phyloP scores from a whole-genome alignment of 2,797 vertebrate genomes.

The Helostoma temminkii region DNA sequence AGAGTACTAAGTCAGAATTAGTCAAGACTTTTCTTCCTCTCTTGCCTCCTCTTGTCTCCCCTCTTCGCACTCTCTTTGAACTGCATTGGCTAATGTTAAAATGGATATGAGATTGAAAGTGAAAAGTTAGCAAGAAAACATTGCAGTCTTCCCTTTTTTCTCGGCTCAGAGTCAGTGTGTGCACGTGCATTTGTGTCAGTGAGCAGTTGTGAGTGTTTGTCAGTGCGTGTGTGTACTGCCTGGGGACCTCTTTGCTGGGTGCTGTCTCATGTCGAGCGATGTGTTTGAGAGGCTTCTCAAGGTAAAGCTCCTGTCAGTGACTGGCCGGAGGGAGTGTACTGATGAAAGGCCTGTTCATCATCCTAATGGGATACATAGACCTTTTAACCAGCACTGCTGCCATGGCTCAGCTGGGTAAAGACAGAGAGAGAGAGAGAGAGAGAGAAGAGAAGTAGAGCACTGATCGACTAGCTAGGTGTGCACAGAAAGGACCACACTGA shows the following conservation, averaged over 20 bases:
- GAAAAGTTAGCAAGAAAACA: slow-evolving; percentile 58
- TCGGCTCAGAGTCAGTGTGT: slow-evolving; percentile 12
- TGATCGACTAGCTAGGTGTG: slow-evolving; percentile 51
- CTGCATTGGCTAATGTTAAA: slow-evolving; percentile 36
- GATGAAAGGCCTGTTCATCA: slow-evolving; percentile 89
- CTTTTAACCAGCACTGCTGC: slow-evolving; percentile 81
- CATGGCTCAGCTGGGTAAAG: slow-evolving; percentile 69
- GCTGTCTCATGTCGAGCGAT: slow-evolving; percentile 77
- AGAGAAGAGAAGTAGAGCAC: slow-evolving; percentile 2
- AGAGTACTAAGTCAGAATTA: slow-evolving; percentile 72
- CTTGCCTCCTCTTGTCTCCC: slow-evolving; percentile 37
- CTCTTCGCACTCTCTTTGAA: slow-evolving; percentile 29
- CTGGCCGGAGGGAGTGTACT: slow-evolving; percentile 81
- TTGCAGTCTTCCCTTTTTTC: slow-evolving; percentile 28
- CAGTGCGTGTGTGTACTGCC: slow-evolving; percentile 63
- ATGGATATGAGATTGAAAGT: slow-evolving; percentile 40
- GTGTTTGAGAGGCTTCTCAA: slow-evolving; percentile 83
- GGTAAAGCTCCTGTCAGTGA: slow-evolving; percentile 85
- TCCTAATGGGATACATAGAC: slow-evolving; percentile 87
- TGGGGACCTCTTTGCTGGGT: slow-evolving; percentile 66
- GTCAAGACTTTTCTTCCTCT: slow-evolving; percentile 61
- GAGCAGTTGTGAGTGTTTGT: slow-evolving; percentile 1
- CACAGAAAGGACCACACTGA: slow-evolving; percentile 47
- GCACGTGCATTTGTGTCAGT: slow-evolving; percentile 11
- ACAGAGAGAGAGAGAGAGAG: slow-evolving; percentile 41